Percentiles rank a stretch among this genome's conserved stretches.
Conservation (phyloP, 1,140 invertebrate species). For the Drosophila sucinea region DNA sequence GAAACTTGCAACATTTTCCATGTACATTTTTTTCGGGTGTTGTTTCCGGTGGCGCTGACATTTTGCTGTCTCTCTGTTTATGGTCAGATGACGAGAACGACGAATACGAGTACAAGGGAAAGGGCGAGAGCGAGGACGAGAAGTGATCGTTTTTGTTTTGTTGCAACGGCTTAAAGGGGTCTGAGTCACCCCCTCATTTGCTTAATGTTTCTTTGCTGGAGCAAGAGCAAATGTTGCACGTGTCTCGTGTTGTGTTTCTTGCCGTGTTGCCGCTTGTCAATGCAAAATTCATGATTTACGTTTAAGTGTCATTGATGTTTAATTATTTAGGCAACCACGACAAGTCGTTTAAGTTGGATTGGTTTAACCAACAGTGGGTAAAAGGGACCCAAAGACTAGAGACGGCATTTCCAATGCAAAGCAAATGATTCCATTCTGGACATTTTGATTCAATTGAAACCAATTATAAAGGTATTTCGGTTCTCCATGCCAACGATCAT, state of each 20-base stretch:
- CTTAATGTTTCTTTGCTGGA: constrained; percentile 63
- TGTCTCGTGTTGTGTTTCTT: constrained; percentile 14
- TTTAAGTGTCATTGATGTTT: constrained; percentile 80
- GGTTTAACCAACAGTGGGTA: not conserved
- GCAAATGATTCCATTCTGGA: not conserved
- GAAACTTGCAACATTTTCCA: constrained; percentile 79
- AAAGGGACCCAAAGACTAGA: constrained; percentile 4
- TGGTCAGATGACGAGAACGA: constrained; percentile 45
- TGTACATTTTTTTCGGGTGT: constrained; percentile 77
- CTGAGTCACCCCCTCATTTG: constrained; percentile 48
- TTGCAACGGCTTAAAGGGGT: constrained; percentile 49
- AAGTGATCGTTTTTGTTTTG: constrained; percentile 11
- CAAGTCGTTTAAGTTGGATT: constrained; percentile 64
- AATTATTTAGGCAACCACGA: constrained; percentile 68
- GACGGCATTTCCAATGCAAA: not conserved
- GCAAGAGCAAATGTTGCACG: constrained; percentile 36
- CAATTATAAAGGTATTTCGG: no score
- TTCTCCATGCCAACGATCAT: no score
- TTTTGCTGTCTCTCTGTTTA: constrained; percentile 63
- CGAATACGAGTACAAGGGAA: not conserved
- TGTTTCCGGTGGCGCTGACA: constrained; percentile 77
- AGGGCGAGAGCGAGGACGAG: not conserved
- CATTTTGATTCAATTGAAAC: no score
- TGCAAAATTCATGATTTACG: constrained; percentile 81
- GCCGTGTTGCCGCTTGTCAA: constrained; percentile 11